Evolutionary conservation across 1,140 invertebrate genomes (phyloP), one percentile per base, ranked within the genome.

Genomic region (Anastrepha obliqua): DNA sequence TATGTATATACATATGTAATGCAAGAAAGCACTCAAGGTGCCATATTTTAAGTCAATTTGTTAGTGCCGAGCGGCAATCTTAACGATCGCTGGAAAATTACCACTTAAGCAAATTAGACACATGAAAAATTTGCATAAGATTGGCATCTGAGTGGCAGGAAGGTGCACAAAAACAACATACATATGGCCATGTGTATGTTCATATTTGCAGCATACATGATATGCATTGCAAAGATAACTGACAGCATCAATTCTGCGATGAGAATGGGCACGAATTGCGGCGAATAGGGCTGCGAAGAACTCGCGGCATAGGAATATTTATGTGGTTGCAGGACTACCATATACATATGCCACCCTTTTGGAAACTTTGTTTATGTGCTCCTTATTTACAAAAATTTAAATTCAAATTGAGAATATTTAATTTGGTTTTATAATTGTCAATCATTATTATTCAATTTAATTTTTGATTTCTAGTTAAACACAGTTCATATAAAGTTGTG

Each of bases 71-170:
- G 70, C 70, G 13, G 70, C 70, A 74, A 74, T 74, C 13, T 74
- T 47, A 74, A 17, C 47, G 70, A 74, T 74, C 70, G 70, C 44
- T 74, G 70, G 42, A 47, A 70, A 87, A 70, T 65, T 87, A 78
- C 85, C 87, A 87, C 85, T 87, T 78, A 87, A 87, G 85, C 85
- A 87, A 87, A 87, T 87, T 87, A 87, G 85, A 64, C 87, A 62
- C 78, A 87, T 87, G 85, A 87, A 87, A 87, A 87, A 87, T 87
- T 64, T 85, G 47, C 60, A 87, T 87, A 64, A 51, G 59, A 62
- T 59, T 64, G 65, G 39, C 65, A 11, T 29, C 65, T 29, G 29
- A 39, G 65, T 42, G 65, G 39, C 65, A 67, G 65, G 65, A 67
- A 42, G 29, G 11, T 67, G 65, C 65, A 67, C 65, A 20, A 15